Base-by-base conservation (phyloP, 1,140 invertebrate species). In the Psilanteris sp. region DNA sequence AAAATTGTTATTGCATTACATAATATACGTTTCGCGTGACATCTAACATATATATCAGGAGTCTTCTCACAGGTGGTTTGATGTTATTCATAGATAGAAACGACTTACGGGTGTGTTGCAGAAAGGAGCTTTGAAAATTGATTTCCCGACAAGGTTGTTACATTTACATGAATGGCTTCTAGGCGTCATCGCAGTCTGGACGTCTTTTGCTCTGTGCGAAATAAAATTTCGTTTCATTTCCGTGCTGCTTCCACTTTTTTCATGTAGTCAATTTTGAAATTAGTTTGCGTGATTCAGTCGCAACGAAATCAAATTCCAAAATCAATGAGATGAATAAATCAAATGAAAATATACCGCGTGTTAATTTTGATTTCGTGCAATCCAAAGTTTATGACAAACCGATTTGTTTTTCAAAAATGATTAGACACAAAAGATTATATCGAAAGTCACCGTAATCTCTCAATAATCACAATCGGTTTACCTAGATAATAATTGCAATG, bases 51-150 rank as follows among this genome's bases (percentile, higher is more conserved):
- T 77, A 68, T 52, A 77, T 57, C 37, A 64, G 41, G 37, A 66
- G 52, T 77, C 52, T 43, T 77, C 68, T 73, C 50, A 77, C 75
- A 77, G 75, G 75, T 77, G 75, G 68, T 73, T 78, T 73, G 75
- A 78, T 78, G 70, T 70, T 78, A 78, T 73, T 73, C 75, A 77
- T 73, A 73, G 68, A 73, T 70, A 78, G 57, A 73, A 78, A 73
- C 64, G 75, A 54, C 52, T 73, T 31, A 72, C 55, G 39, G 41
- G 70, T 74, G 68, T 70, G 76, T 78, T 50, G 64, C 39, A 74
- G 59, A 73, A 73, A 70, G 70, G 59, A 73, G 64, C 76, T 73
- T 71, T 74, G 76, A 78, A 74, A 78, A 78, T 78, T 78, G 76
- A 78, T 78, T 78, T 74, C 59, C 46, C 70, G 59, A 70, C 70